Percentiles rank a stretch among this genome's conserved stretches.
These are phyloP conservation scores for Calliscelio sp. DNA, from an alignment of 2,888 invertebrate genomes.

Conservation along the genomic window DNA sequence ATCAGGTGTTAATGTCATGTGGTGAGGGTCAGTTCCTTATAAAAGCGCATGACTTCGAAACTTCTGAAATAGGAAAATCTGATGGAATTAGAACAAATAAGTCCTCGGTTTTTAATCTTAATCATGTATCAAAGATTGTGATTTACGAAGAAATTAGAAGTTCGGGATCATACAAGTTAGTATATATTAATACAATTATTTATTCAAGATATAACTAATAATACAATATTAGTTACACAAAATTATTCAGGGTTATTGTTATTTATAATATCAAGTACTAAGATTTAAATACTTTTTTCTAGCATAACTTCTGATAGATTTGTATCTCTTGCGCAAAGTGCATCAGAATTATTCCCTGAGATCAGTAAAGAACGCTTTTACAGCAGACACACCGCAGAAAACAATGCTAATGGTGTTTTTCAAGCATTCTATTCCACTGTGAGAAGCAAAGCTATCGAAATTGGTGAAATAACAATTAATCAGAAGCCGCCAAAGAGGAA, in stretches of 20 bases:
- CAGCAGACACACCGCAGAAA: constrained; percentile 2
- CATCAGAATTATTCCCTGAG: constrained; percentile 30
- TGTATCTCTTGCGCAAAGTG: constrained; percentile 23
- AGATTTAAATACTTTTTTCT: background rate
- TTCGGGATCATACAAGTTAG: constrained; percentile 22
- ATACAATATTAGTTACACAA: background rate
- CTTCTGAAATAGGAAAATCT: background rate
- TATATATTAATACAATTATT: background rate
- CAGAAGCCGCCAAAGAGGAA: constrained; percentile 8
- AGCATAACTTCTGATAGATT: constrained; percentile 46
- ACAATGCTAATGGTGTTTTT: constrained; percentile 30
- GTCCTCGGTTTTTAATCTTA: constrained; percentile 14
- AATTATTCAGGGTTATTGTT: background rate
- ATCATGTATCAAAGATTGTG: constrained; percentile 12
- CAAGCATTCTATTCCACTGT: constrained; percentile 28
- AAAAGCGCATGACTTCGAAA: constrained; percentile 42
- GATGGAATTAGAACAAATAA: constrained; percentile 3
- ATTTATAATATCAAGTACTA: constrained; percentile 14
- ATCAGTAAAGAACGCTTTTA: constrained; percentile 46
- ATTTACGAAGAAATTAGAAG: constrained; percentile 21
- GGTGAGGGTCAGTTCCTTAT: constrained; percentile 53
- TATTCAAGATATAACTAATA: no score
- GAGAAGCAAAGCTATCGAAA: constrained; percentile 39
- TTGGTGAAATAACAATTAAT: constrained; percentile 25
- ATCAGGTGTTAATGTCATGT: constrained; percentile 35